phyloP scores from a whole-genome alignment of 2,888 invertebrate genomes.

The Tenthredo distinguenda region DNA sequence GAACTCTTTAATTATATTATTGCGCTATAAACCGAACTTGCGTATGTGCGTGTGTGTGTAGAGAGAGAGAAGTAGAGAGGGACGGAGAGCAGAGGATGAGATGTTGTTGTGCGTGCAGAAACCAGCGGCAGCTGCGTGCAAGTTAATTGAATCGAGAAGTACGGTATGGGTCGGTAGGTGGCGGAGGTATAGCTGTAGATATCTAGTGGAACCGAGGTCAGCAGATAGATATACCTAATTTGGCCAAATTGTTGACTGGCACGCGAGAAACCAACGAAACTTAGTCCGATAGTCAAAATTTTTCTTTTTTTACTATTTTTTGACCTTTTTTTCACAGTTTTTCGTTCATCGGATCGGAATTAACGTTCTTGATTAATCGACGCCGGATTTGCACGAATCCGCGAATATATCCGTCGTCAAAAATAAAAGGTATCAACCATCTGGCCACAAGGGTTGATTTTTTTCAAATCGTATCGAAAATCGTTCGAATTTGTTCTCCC shows the following conservation, averaged over 20 bases:
- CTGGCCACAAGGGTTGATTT: no score
- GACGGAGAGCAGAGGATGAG: slow-evolving; percentile 56
- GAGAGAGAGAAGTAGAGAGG: slow-evolving; percentile 53
- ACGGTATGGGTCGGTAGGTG: not conserved
- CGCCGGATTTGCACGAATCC: no score
- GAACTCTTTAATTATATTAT: no score
- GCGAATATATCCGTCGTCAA: no score
- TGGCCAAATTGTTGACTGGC: slow-evolving; percentile 16
- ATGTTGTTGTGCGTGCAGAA: slow-evolving; percentile 29
- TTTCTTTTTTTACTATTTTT: not conserved
- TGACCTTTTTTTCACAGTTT: no score
- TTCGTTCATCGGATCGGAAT: no score
- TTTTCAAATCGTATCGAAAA: no score
- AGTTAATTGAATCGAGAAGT: slow-evolving; percentile 46
- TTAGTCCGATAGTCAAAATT: not conserved
- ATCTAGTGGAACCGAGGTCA: slow-evolving; percentile 25
- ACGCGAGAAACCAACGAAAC: not conserved
- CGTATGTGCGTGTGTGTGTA: not conserved
- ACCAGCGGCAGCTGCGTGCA: slow-evolving; percentile 21
- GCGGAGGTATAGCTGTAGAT: not conserved
- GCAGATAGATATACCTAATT: slow-evolving; percentile 24
- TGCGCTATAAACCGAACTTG: no score
- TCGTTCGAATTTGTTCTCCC: no score
- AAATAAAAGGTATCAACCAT: no score
- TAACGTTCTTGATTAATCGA: no score